A percentile compares a stretch with the other conserved stretches of the same genome.
Conservation (phyloP, 2,888 invertebrate genomes). For the Troglohyphantes excavatus region DNA sequence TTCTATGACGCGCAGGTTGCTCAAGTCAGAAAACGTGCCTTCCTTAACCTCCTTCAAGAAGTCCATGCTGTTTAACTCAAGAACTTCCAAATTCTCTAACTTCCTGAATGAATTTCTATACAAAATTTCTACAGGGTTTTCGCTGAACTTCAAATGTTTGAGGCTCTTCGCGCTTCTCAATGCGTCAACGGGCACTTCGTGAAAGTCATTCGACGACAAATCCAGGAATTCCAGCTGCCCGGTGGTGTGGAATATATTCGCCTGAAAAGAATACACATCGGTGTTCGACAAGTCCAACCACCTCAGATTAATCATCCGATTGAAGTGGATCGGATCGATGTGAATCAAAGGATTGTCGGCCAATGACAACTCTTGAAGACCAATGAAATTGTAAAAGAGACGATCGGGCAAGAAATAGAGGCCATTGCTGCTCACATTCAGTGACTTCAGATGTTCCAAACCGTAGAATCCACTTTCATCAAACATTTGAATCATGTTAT, state of each 20-base stretch:
- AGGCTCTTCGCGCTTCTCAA: slow-evolving; percentile 74
- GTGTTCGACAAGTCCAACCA: slow-evolving; percentile 75
- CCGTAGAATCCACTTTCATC: slow-evolving; percentile 71
- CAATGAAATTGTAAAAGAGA: slow-evolving; percentile 70
- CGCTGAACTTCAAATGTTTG: slow-evolving; percentile 66
- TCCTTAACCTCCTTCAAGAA: slow-evolving; percentile 54
- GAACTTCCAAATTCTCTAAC: slow-evolving; percentile 60
- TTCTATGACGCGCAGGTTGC: slow-evolving; percentile 47
- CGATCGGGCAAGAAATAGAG: slow-evolving; percentile 55
- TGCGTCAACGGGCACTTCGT: slow-evolving; percentile 73
- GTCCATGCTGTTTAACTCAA: slow-evolving; percentile 72
- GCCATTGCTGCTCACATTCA: slow-evolving; percentile 79
- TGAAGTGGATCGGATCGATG: slow-evolving; percentile 60
- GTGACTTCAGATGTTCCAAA: slow-evolving; percentile 67
- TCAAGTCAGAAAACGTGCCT: slow-evolving; percentile 70
- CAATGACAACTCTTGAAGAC: slow-evolving; percentile 71
- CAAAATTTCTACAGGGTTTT: slow-evolving; percentile 65
- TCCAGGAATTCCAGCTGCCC: slow-evolving; percentile 67
- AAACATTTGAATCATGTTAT: slow-evolving; percentile 50
- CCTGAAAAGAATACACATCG: slow-evolving; percentile 41
- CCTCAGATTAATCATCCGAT: slow-evolving; percentile 63
- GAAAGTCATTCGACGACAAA: slow-evolving; percentile 77
- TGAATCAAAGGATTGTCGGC: slow-evolving; percentile 71
- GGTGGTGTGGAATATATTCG: slow-evolving; percentile 69
- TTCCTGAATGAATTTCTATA: slow-evolving; percentile 66